Conservation (phyloP, 2,797 vertebrate genomes). For the Hippoglossus hippoglossus region DNA sequence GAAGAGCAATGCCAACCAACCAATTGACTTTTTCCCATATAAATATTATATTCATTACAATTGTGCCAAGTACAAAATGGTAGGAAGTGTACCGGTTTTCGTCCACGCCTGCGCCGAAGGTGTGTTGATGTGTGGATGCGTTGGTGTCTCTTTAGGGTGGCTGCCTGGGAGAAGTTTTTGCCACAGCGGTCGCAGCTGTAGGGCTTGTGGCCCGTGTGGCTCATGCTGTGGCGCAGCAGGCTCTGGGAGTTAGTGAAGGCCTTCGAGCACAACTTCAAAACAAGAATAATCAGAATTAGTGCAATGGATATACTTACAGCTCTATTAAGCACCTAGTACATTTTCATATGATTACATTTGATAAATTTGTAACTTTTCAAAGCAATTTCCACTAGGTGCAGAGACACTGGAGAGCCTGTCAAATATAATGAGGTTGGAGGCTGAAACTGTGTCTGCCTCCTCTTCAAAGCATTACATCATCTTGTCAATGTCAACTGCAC, state of each 20-base stretch:
- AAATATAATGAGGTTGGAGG: slow-evolving; percentile 55
- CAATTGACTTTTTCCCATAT: not conserved
- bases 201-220: slow-evolving; percentile 88
- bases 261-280: slow-evolving; percentile 85
- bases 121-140: slow-evolving; percentile 79
- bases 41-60: not conserved
- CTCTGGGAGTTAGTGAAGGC: slow-evolving; percentile 92
- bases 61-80: not conserved
- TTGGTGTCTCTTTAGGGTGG: slow-evolving; percentile 90
- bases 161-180: slow-evolving; percentile 85
- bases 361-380: slow-evolving; percentile 6
- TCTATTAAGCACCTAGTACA: slow-evolving; percentile 13
- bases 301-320: slow-evolving; percentile 4
- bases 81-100: slow-evolving; percentile 70
- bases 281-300: slow-evolving; percentile 41
- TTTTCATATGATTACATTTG: slow-evolving; percentile 3
- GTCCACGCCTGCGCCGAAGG: slow-evolving; percentile 76
- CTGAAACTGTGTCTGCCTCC: slow-evolving; percentile 20
- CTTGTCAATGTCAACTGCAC: slow-evolving; percentile 32
- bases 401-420: slow-evolving; percentile 39
- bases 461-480: slow-evolving; percentile 66
- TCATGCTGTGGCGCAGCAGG: slow-evolving; percentile 91
- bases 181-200: slow-evolving; percentile 88
- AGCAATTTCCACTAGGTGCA: slow-evolving; percentile 20
- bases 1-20: not conserved